Evolutionary conservation across 2,113 vertebrate species (phyloP), one percentile per base, ranked within the genome.

Genomic region (Mirounga angustirostris): DNA sequence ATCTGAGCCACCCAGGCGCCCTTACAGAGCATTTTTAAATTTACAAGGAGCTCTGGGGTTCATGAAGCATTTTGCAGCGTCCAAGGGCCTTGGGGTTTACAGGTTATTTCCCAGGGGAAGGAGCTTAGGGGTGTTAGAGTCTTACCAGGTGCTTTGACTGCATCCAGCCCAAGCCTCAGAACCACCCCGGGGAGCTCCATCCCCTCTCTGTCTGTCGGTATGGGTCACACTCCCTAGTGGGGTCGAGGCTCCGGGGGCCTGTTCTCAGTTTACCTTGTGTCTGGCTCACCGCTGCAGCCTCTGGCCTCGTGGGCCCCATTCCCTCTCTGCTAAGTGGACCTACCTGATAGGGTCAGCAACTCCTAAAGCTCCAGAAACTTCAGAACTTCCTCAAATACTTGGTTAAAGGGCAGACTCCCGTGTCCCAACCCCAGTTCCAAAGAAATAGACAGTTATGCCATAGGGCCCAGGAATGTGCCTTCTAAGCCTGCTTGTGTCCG

Each of bases 111-210:
- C 28, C 89, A 28, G 71, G 59, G 19, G 73, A 61, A 46, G 36
- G 56, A 26, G 58, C 2, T 10, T 9, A 46, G 46, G 19, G 13
- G 22, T 3, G 3, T 10, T 50, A 43, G 36, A 22, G 52, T 24
- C 6, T 36, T 67, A 46, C 33, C 36, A 28, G 18, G 7, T 1
- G 22, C 63, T 83, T 63, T 83, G 16, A 9, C 5, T 9, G 7
- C 7, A 1, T 22, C 30, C 59, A 3, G n/a, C 13, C 7, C 69
- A 40, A 9, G 6, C 80, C 63, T 28, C 6, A 0, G 5, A 7
- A 24, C 26, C 0, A 0, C 15, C 50, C 56, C 15, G 0, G 3
- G 54, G 5, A 13, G 40, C 21, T 5, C 1, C 6, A 1, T 4
- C 8, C 7, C 15, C 33, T 43, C 21, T 3, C 5, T 36, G 59